phyloP scores from a whole-genome alignment of 2,888 invertebrate species.

The Eretmocerus hayati region DNA sequence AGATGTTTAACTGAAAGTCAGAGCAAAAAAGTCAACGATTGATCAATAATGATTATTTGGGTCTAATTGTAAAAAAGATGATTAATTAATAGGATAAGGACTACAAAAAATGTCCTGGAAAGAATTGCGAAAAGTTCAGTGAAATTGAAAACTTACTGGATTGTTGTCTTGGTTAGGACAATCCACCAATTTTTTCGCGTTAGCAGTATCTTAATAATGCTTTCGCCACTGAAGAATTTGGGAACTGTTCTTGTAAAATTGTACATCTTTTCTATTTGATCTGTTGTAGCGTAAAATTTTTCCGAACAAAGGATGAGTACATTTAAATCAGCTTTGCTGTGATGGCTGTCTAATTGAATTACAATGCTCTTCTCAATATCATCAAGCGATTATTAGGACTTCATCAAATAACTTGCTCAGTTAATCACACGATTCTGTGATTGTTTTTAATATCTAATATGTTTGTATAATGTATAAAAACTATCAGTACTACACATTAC shows the following conservation, averaged over 20 bases:
- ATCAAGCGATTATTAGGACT: too few relatives aligned
- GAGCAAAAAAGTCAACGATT: constrained; percentile 17
- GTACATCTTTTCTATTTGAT: too few relatives aligned
- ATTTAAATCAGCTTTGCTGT: too few relatives aligned
- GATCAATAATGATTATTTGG: constrained; percentile 20
- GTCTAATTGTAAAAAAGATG: constrained; percentile 23
- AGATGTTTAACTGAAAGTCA: constrained; percentile 19
- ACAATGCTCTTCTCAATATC: too few relatives aligned
- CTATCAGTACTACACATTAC: constrained; percentile 16
- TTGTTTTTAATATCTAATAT: constrained; percentile 22
- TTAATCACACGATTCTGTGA: constrained; percentile 14
- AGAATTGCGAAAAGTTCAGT: constrained; percentile 14
- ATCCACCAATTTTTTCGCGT: too few relatives aligned
- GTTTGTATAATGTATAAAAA: constrained; percentile 21
- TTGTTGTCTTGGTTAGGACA: constrained; percentile 21
- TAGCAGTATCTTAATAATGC: too few relatives aligned
- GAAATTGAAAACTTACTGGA: constrained; percentile 18
- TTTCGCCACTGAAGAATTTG: too few relatives aligned
- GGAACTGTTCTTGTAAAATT: too few relatives aligned
- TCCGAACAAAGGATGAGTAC: too few relatives aligned
- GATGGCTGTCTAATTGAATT: too few relatives aligned
- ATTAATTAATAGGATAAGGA: constrained; percentile 15
- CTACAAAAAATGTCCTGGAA: constrained; percentile 16
- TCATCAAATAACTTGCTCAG: constrained; percentile 9
- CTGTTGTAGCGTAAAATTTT: too few relatives aligned